Conservation (phyloP, 1,140 invertebrate genomes). For the Bombus polaris region DNA sequence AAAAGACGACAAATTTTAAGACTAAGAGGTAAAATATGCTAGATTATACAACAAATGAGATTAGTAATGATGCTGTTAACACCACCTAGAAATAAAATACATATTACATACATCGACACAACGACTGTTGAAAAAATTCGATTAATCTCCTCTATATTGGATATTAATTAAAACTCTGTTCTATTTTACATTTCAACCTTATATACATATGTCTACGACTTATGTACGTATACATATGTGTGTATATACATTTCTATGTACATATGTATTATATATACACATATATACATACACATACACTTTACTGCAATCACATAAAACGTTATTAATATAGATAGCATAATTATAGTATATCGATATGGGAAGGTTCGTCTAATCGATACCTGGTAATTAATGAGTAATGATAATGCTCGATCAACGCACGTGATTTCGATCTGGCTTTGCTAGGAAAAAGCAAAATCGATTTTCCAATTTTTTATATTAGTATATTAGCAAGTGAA, state of each 20-base stretch:
- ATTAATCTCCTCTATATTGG: constrained; percentile 3
- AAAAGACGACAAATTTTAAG: background rate
- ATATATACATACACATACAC: constrained; percentile 35
- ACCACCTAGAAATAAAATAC: constrained; percentile 74
- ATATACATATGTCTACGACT: constrained; percentile 2
- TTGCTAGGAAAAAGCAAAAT: background rate
- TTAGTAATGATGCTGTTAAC: constrained; percentile 64
- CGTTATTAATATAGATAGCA: constrained; percentile 14
- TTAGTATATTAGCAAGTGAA: background rate
- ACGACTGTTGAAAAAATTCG: background rate
- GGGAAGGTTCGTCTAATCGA: constrained; percentile 18
- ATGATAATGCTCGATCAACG: constrained; percentile 24
- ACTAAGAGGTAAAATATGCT: constrained; percentile 61
- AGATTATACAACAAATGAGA: constrained; percentile 47
- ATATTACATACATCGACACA: constrained; percentile 66
- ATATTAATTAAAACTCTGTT: background rate
- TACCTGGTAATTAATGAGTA: constrained; percentile 35
- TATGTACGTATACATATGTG: background rate
- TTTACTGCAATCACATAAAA: constrained; percentile 4
- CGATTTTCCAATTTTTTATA: background rate
- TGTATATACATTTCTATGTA: constrained; percentile 22
- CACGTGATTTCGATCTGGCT: constrained; percentile 44
- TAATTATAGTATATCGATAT: constrained; percentile 19
- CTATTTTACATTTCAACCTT: background rate
- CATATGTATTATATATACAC: constrained; percentile 46